Conservation (phyloP, 2,797 vertebrate genomes). For the Chelon auratus region DNA sequence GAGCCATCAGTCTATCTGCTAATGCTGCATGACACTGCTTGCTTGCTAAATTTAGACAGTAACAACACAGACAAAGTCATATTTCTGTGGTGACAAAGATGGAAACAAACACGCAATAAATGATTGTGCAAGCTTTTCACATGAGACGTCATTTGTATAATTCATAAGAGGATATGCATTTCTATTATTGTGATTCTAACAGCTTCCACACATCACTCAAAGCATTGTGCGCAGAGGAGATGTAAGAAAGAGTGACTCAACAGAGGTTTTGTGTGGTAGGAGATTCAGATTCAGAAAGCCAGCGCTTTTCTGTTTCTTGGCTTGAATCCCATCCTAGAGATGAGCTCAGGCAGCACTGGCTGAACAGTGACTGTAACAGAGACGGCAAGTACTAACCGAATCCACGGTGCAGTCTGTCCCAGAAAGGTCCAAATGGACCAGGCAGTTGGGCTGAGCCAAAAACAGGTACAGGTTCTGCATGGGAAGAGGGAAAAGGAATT, state of each 20-base stretch:
- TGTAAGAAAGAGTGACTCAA: conserved; percentile 25
- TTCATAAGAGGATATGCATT: conserved; percentile 46
- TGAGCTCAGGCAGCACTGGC: conserved; percentile 45
- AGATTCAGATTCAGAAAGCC: conserved; percentile 60
- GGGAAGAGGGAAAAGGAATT: conserved; percentile 1
- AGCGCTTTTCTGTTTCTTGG: conserved; percentile 50
- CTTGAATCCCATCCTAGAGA: conserved; percentile 49
- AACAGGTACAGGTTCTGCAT: conserved; percentile 92
- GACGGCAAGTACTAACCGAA: conserved; percentile 78
- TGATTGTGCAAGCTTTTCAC: conserved; percentile 20
- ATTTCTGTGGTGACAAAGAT: conserved; percentile 42
- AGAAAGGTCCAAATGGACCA: conserved; percentile 91
- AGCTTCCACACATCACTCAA: conserved; percentile 32
- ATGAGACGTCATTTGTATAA: conserved; percentile 37
- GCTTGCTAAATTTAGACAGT: conserved; percentile 60
- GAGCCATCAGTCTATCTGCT: conserved; percentile 42
- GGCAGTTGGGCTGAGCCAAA: conserved; percentile 92
- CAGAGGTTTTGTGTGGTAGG: conserved; percentile 38
- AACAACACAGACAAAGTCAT: conserved; percentile 36
- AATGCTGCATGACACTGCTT: conserved; percentile 45
- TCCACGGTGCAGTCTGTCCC: conserved; percentile 92
- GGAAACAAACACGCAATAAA: conserved; percentile 38
- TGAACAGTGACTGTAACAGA: conserved; percentile 32
- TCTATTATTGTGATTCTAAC: conserved; percentile 32
- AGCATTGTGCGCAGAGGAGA: conserved; percentile 28